These are phyloP conservation scores for Copidosoma floridanum DNA, from an alignment of 1,140 invertebrate genomes.

Conservation along the genomic window DNA sequence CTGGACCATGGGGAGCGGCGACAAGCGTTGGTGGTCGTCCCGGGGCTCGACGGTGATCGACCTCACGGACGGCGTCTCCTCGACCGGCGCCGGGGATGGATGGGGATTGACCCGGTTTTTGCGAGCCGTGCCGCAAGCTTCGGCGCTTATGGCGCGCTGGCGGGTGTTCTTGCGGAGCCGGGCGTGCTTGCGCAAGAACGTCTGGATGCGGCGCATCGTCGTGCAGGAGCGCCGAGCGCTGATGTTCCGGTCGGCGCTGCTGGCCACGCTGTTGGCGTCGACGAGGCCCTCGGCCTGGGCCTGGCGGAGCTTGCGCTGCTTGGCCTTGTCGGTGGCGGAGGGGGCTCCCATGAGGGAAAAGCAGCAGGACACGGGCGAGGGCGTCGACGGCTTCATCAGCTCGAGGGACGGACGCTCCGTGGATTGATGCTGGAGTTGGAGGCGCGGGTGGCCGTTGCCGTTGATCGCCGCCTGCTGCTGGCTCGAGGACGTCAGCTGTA, in stretches of 20 bases:
- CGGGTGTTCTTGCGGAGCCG: constrained; percentile 41
- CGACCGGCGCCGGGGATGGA: too few species aligned
- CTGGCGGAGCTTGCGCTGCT: not conserved
- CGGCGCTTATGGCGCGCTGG: constrained; percentile 32
- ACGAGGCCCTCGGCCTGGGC: not conserved
- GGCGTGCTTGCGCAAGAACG: constrained; percentile 41
- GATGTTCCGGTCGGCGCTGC: not conserved
- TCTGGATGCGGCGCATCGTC: constrained; percentile 45
- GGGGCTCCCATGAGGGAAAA: constrained; percentile 43
- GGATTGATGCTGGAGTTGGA: not conserved
- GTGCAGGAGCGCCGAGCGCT: constrained; percentile 35
- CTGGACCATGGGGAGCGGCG: not conserved
- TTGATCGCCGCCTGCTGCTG: too few species aligned
- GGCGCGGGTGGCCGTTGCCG: not conserved
- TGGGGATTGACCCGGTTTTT: too few species aligned
- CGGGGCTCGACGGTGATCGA: not conserved
- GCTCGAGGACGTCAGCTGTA: constrained; percentile 37
- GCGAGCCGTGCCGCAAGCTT: constrained; percentile 8
- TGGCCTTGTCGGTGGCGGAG: constrained; percentile 3
- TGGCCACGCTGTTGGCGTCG: not conserved
- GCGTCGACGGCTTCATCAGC: constrained; percentile 46
- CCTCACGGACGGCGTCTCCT: not conserved
- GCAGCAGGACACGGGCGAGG: constrained; percentile 51
- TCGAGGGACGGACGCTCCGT: constrained; percentile 25
- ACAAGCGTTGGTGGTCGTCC: not conserved